Evolutionary conservation across 2,888 invertebrate genomes (phyloP), one percentile per base, ranked within the genome.

Genomic region (Tribolium freemani): DNA sequence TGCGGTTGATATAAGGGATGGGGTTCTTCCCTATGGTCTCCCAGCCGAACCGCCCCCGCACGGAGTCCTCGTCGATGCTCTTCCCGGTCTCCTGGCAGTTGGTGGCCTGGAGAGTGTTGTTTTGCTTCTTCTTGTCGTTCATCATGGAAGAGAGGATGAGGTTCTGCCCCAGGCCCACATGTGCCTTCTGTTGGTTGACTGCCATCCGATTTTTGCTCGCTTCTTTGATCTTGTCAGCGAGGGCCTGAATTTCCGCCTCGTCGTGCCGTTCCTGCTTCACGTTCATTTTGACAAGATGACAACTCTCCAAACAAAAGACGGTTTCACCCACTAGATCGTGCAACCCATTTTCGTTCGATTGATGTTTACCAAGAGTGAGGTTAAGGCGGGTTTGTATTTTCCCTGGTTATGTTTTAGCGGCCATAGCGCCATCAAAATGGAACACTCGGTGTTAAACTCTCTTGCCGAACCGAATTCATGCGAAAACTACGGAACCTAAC

Each of bases 1-100:
- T 91, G 13, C 98, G 90, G 83, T 93, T 92, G 77, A 98, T 94
- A 85, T 94, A 97, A 0, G 98, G 98, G 83, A 98, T 94, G 86
- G 93, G 92, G 79, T 91, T 91, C 82, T 94, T 94, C 74, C 95
- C 96, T 58, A 97, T 91, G 80, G 93, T 93, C 72, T 93, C 93
- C 97, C 97, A 98, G 63, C 96, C 96, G 86, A 97, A 98, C 82
- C 94, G 91, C 46, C 94, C 93, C 80, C 92, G 91, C 84, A 92
- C 91, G 71, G 94, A 94, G 76, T 93, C 92, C 80, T 94, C 94
- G 83, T 94, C 94, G 1, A 84, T 80, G 48, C 80, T 72, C 44
- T 60, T 67, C 30, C 61, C 67, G 53, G 54, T 54, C 16, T 73
- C 72, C 3, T 38, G 44, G 30, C 30, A 45, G 38, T 63, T 70